Evolutionary conservation across 2,113 vertebrate species (phyloP).

Genomic region (Poeciliopsis turrubarensis): DNA sequence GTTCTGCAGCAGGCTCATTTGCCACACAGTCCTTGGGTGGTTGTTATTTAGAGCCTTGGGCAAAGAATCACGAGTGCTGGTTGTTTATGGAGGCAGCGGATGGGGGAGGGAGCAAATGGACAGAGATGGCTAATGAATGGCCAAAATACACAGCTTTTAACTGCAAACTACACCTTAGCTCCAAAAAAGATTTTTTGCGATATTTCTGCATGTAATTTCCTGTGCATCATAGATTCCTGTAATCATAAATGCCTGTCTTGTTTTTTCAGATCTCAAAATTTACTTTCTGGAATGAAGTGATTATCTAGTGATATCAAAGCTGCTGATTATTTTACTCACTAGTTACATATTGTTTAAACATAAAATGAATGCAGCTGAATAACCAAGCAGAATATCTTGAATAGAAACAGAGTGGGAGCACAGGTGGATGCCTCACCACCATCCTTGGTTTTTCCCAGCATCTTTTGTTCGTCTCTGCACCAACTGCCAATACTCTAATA

Average conservation of each 20-base stretch:
- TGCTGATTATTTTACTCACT: background rate
- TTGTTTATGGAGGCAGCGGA: constrained; percentile 36
- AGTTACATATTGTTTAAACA: background rate
- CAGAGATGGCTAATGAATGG: constrained; percentile 12
- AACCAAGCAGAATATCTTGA: background rate
- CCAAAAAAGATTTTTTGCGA: background rate
- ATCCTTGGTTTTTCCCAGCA: constrained; percentile 1
- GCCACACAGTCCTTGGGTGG: constrained; percentile 45
- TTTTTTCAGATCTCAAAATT: background rate
- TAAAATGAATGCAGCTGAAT: background rate
- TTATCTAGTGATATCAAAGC: background rate
- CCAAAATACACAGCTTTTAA: background rate
- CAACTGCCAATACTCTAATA: constrained; percentile 27
- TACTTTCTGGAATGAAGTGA: background rate
- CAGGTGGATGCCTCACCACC: constrained; percentile 37
- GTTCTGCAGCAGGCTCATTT: constrained; percentile 38
- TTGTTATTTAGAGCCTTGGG: constrained; percentile 54
- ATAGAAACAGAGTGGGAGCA: background rate
- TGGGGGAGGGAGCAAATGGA: constrained; percentile 5
- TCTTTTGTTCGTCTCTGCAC: constrained; percentile 54
- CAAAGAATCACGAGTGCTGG: constrained; percentile 43
- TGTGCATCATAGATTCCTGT: background rate
- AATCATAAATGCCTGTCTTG: too few species aligned
- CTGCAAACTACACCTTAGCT: background rate
- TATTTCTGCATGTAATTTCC: background rate